These are phyloP conservation scores for Phymanthus crucifer DNA, from an alignment of 92 coral and sea anemone species.

Conservation along the genomic window DNA sequence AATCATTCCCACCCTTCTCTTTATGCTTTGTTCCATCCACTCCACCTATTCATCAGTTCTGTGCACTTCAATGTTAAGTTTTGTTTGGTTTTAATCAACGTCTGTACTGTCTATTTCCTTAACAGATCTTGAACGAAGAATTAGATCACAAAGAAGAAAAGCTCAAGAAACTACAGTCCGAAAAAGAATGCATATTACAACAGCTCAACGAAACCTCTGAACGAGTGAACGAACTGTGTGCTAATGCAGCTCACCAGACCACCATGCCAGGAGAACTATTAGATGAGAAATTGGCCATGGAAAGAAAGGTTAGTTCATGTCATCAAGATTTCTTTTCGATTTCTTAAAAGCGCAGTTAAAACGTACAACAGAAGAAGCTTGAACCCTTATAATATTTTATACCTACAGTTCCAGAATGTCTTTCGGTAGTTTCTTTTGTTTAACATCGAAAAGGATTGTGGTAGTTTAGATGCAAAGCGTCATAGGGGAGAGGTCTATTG, in stretches of 20 bases:
- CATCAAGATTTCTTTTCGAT: too few relatives aligned
- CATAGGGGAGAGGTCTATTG: too few relatives aligned
- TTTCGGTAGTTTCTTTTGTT: too few relatives aligned
- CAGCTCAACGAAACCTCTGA: slow-evolving; percentile 62
- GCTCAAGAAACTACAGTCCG: slow-evolving; percentile 54
- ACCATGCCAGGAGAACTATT: slow-evolving; percentile 63
- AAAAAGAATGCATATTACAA: slow-evolving; percentile 54
- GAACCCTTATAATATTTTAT: too few relatives aligned
- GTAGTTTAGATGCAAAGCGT: too few relatives aligned
- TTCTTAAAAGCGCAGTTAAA: too few relatives aligned
- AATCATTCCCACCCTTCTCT: too few relatives aligned
- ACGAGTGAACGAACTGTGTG: slow-evolving; percentile 54
- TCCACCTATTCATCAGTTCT: not conserved
- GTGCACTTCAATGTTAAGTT: not conserved
- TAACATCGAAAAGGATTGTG: too few relatives aligned
- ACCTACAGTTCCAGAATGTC: too few relatives aligned
- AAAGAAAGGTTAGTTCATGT: slow-evolving; percentile 80
- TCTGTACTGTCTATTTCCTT: not conserved
- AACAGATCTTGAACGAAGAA: slow-evolving; percentile 67
- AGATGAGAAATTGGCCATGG: slow-evolving; percentile 68
- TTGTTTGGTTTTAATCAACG: not conserved
- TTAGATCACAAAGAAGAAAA: slow-evolving; percentile 54
- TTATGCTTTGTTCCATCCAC: too few relatives aligned
- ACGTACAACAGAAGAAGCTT: too few relatives aligned
- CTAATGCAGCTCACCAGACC: slow-evolving; percentile 25